Percentiles rank a stretch among this genome's conserved stretches.
phyloP scores from a whole-genome alignment of 2,113 vertebrate species.

The Oreochromis spilurus region DNA sequence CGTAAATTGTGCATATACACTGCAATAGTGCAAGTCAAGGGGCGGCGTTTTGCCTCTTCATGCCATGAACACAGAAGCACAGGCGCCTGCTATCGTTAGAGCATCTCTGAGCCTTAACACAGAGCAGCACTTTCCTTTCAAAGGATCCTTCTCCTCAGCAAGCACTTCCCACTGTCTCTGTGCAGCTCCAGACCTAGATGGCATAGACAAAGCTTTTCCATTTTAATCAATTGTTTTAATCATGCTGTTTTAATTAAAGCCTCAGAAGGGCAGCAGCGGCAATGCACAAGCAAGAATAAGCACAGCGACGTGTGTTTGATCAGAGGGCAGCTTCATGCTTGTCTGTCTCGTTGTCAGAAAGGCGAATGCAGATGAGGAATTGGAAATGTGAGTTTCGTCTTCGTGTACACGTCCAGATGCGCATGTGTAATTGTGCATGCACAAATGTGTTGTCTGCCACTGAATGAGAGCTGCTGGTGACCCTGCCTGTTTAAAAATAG shows the following conservation, averaged over 20 bases:
- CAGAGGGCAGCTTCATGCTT: neutral
- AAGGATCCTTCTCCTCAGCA: neutral
- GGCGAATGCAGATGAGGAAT: neutral
- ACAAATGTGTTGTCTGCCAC: slow-evolving; percentile 21
- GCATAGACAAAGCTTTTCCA: slow-evolving; percentile 8
- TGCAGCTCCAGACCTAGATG: neutral
- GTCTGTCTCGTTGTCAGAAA: neutral
- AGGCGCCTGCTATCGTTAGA: neutral
- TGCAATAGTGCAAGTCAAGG: slow-evolving; percentile 9
- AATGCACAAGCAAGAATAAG: neutral
- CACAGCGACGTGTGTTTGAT: neutral
- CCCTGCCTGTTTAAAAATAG: slow-evolving; percentile 69
- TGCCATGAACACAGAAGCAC: slow-evolving; percentile 22
- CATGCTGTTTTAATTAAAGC: slow-evolving; percentile 29
- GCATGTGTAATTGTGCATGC: neutral
- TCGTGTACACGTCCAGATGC: neutral
- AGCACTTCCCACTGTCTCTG: neutral
- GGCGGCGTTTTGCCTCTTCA: neutral
- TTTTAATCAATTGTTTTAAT: slow-evolving; percentile 41
- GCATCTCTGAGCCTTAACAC: slow-evolving; percentile 46
- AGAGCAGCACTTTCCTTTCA: slow-evolving; percentile 23
- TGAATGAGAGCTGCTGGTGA: slow-evolving; percentile 39
- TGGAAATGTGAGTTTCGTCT: neutral
- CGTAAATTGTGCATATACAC: slow-evolving; percentile 4
- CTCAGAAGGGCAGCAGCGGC: neutral